Percentiles rank a stretch among this genome's conserved stretches.
These are phyloP conservation scores for Cherax quadricarinatus DNA, from an alignment of 1,140 invertebrate genomes.

Conservation along the genomic window DNA sequence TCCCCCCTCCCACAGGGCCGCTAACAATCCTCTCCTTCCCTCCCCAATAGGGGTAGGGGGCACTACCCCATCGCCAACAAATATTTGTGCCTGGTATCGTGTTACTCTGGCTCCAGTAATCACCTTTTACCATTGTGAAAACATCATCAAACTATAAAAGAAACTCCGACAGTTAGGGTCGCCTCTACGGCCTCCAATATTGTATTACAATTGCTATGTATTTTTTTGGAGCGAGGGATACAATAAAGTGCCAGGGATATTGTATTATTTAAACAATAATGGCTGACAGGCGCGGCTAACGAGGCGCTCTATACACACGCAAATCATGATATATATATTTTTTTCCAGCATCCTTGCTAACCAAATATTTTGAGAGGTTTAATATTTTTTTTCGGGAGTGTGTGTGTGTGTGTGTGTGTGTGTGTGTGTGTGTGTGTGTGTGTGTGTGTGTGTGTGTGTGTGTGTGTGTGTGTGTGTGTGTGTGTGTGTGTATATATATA, in stretches of 20 bases:
- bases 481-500: no score
- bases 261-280: conserved; percentile 15
- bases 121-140: neutral
- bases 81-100: neutral
- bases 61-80: neutral
- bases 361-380: neutral
- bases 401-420: no score
- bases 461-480: no score
- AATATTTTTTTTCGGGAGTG: no score
- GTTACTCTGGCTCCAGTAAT: neutral
- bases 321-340: conserved; percentile 11
- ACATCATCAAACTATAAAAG: neutral
- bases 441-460: no score
- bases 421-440: no score
- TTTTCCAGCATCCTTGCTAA: neutral
- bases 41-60: no score
- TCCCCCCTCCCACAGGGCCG: no score
- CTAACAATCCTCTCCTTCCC: no score
- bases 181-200: neutral
- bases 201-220: neutral
- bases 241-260: neutral
- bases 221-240: neutral
- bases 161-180: neutral
- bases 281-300: conserved; percentile 14
- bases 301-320: neutral